Evolutionary conservation across 2,888 invertebrate genomes (phyloP).

Genomic region (Cataglyphis albicans): DNA sequence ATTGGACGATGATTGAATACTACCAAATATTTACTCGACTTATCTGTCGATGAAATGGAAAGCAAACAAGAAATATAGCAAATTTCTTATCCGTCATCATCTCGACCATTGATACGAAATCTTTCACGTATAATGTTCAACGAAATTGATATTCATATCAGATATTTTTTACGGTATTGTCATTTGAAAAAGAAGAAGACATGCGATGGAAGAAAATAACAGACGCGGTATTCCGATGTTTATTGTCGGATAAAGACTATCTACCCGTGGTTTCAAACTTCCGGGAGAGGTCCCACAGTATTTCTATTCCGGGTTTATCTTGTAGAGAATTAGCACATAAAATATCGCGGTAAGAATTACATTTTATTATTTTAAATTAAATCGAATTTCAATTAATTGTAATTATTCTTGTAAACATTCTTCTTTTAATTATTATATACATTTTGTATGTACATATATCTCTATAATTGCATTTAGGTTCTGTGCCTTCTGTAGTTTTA

Average conservation of each 20-base stretch:
- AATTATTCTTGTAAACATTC: background rate
- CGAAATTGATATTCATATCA: background rate
- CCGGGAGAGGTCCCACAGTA: background rate
- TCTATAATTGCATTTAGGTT: background rate
- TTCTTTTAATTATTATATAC: background rate
- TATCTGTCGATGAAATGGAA: background rate
- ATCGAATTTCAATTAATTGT: background rate
- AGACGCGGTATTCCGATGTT: background rate
- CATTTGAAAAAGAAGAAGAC: background rate
- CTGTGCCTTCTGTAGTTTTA: background rate
- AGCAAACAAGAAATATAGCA: background rate
- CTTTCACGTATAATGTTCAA: background rate
- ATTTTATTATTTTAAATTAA: background rate
- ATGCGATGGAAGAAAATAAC: background rate
- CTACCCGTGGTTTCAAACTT: slow-evolving; percentile 21
- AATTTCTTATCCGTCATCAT: background rate
- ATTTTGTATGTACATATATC: background rate
- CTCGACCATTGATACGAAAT: background rate
- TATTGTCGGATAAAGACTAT: slow-evolving; percentile 18
- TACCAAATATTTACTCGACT: background rate
- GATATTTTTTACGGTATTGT: background rate
- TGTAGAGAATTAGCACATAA: background rate
- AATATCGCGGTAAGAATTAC: background rate
- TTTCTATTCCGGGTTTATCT: background rate
- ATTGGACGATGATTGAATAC: background rate